These are phyloP conservation scores for Eristalis tenax DNA, from an alignment of 2,888 invertebrate genomes.

Conservation along the genomic window DNA sequence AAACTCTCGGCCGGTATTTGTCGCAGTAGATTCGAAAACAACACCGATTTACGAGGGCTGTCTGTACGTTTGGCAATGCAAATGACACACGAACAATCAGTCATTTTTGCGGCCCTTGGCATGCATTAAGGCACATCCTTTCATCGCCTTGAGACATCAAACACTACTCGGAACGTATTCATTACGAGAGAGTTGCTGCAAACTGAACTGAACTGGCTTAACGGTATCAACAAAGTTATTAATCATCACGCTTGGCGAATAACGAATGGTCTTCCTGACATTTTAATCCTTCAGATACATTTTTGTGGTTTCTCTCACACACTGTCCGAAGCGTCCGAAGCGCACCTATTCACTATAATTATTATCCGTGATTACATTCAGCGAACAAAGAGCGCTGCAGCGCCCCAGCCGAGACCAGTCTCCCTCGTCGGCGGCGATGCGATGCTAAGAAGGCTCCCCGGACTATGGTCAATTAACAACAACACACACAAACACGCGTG, in stretches of 20 bases:
- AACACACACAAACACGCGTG: not conserved
- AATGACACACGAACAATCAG: not conserved
- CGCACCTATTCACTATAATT: slow-evolving; percentile 72
- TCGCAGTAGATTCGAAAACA: not conserved
- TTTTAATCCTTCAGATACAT: slow-evolving; percentile 75
- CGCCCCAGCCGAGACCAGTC: slow-evolving; percentile 39
- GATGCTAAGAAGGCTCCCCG: slow-evolving; percentile 30
- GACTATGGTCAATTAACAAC: slow-evolving; percentile 64
- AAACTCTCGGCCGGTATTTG: not conserved
- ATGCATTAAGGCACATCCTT: slow-evolving; percentile 2
- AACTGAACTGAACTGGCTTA: slow-evolving; percentile 65
- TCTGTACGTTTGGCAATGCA: not conserved
- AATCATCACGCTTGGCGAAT: slow-evolving; percentile 72
- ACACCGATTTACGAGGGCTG: not conserved
- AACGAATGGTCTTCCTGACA: slow-evolving; percentile 75
- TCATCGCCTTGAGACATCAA: slow-evolving; percentile 7
- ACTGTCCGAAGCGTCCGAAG: slow-evolving; percentile 38
- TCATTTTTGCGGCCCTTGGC: not conserved
- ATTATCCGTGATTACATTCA: slow-evolving; percentile 67
- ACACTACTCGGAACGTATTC: slow-evolving; percentile 34
- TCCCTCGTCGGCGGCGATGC: slow-evolving; percentile 3
- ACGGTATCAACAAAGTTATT: slow-evolving; percentile 70
- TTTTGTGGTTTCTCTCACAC: slow-evolving; percentile 73
- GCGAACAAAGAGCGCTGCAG: slow-evolving; percentile 51
- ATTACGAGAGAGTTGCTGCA: slow-evolving; percentile 49